Evolutionary conservation across 2,888 invertebrate species (phyloP).

Genomic region (Marasmarcha lunaedactyla): DNA sequence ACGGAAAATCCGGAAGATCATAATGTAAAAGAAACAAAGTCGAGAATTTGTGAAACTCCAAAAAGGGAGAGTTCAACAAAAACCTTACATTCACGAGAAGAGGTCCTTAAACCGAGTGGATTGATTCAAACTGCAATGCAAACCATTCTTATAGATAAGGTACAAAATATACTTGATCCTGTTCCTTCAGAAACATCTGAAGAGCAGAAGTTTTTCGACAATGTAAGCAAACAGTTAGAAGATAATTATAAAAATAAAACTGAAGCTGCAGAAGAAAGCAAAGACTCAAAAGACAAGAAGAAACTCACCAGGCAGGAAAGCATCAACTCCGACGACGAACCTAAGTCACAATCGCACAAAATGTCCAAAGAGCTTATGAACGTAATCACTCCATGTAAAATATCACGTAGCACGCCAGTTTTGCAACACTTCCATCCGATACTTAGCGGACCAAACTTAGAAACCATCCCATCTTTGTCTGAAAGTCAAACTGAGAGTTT

Average conservation of each 20-base stretch:
- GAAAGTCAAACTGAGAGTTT: slow-evolving; percentile 39
- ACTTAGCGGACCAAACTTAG: slow-evolving; percentile 44
- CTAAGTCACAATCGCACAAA: slow-evolving; percentile 31
- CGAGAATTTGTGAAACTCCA: background rate
- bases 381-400: slow-evolving; percentile 32
- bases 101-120: slow-evolving; percentile 16
- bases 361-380: slow-evolving; percentile 38
- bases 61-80: background rate
- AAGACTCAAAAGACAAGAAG: background rate
- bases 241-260: slow-evolving; percentile 24
- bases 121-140: slow-evolving; percentile 56
- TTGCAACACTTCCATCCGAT: slow-evolving; percentile 48
- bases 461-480: slow-evolving; percentile 55
- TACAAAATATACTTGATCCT: slow-evolving; percentile 31
- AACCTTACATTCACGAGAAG: background rate
- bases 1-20: background rate
- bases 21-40: background rate
- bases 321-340: slow-evolving; percentile 32
- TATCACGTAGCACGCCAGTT: slow-evolving; percentile 34
- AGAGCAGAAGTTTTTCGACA: slow-evolving; percentile 18
- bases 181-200: slow-evolving; percentile 23
- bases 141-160: slow-evolving; percentile 62
- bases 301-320: slow-evolving; percentile 48
- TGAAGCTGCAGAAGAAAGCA: background rate
- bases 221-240: no score